Conservation (phyloP, 37 sponge, comb jelly and placozoan species). For the Mnemiopsis leidyi region DNA sequence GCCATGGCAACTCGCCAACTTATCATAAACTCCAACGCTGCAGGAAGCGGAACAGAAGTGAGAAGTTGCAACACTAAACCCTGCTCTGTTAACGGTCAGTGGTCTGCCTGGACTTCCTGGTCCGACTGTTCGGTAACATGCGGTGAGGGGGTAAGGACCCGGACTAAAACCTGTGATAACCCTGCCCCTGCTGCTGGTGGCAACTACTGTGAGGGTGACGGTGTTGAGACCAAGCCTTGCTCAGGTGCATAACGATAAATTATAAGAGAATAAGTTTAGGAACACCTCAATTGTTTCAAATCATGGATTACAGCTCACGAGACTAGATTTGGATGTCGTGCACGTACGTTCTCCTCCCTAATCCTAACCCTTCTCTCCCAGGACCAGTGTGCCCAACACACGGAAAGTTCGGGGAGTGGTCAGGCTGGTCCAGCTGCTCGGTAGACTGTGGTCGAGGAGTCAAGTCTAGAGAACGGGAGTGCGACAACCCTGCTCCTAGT, state of each 20-base stretch:
- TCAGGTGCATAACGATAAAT: no score
- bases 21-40: no score
- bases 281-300: no score
- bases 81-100: slow-evolving; percentile 41
- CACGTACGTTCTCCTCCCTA: background rate
- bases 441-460: slow-evolving; percentile 47
- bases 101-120: slow-evolving; percentile 41
- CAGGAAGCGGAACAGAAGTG: background rate
- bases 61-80: slow-evolving; percentile 10
- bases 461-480: background rate
- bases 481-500: background rate
- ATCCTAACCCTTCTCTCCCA: no score
- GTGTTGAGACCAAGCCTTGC: slow-evolving; percentile 18
- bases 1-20: no score
- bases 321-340: no score
- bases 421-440: slow-evolving; percentile 1
- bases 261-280: no score
- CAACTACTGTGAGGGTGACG: background rate
- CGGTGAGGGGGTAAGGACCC: slow-evolving; percentile 13
- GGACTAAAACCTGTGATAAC: slow-evolving; percentile 45
- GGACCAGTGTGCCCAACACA: background rate
- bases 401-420: slow-evolving; percentile 41
- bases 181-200: background rate
- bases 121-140: slow-evolving; percentile 47
- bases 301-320: no score